Percentiles rank a stretch among this genome's conserved stretches.
Evolutionary conservation across 2,888 invertebrate genomes (phyloP).

Genomic region (Apeira syringaria): DNA sequence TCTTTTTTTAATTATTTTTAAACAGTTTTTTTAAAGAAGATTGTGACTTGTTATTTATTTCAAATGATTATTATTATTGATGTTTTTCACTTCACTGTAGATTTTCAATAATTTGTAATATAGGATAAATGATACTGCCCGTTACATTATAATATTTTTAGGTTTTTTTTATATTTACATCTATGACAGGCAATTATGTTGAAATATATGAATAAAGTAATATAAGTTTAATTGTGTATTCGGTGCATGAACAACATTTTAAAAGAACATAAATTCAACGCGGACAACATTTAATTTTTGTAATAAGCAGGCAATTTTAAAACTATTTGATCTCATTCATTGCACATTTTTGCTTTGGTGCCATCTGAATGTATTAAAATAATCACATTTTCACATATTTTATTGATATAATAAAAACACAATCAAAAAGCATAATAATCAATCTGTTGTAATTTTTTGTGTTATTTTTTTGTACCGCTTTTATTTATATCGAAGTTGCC

Average conservation of each 20-base stretch:
- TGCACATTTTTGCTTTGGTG: slow-evolving; percentile 65
- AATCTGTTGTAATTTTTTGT: slow-evolving; percentile 36
- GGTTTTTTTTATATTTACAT: slow-evolving; percentile 47
- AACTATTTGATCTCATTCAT: slow-evolving; percentile 71
- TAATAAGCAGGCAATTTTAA: slow-evolving; percentile 71
- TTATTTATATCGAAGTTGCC: slow-evolving; percentile 61
- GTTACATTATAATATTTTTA: slow-evolving; percentile 62
- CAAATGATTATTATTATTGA: slow-evolving; percentile 81
- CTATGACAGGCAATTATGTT: slow-evolving; percentile 34
- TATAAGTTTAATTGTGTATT: slow-evolving; percentile 47
- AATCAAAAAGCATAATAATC: slow-evolving; percentile 65
- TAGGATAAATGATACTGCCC: slow-evolving; percentile 79
- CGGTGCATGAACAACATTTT: slow-evolving; percentile 66
- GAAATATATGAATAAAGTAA: slow-evolving; percentile 24
- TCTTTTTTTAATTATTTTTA: slow-evolving; percentile 73
- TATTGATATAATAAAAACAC: slow-evolving; percentile 34
- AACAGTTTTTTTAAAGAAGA: slow-evolving; percentile 77
- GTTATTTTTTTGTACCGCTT: slow-evolving; percentile 17
- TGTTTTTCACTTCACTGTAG: slow-evolving; percentile 75
- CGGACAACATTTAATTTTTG: slow-evolving; percentile 59
- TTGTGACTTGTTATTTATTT: slow-evolving; percentile 83
- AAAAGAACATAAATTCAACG: slow-evolving; percentile 39
- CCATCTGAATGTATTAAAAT: slow-evolving; percentile 50
- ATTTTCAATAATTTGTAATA: slow-evolving; percentile 74
- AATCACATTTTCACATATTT: slow-evolving; percentile 66